Percentiles rank a stretch among this genome's conserved stretches.
Evolutionary conservation across 2,113 vertebrate genomes (phyloP).

Genomic region (Egretta garzetta): DNA sequence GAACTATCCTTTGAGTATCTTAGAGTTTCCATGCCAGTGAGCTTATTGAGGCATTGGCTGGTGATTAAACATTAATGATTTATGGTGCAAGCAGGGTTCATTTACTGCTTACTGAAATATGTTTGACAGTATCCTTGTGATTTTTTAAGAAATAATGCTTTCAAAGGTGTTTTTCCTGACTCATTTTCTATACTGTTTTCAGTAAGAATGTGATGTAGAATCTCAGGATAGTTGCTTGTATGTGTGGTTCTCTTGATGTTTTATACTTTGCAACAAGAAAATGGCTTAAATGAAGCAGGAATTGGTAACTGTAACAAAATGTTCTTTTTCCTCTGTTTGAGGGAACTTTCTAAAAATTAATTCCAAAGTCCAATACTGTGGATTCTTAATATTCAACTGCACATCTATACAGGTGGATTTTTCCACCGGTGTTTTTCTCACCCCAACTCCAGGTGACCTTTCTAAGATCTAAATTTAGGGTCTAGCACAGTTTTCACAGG

Average conservation of each 20-base stretch:
- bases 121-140: constrained; percentile 68
- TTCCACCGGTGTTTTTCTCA: not conserved
- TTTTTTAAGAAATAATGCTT: constrained; percentile 52
- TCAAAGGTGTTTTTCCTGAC: constrained; percentile 28
- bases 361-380: not conserved
- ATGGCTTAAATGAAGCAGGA: not conserved
- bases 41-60: constrained; percentile 80
- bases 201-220: not conserved
- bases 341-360: not conserved
- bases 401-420: not conserved
- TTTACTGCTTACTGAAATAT: constrained; percentile 81
- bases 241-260: not conserved
- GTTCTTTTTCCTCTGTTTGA: not conserved
- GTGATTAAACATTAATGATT: constrained; percentile 87
- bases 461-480: not conserved
- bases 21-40: constrained; percentile 79
- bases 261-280: not conserved
- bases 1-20: constrained; percentile 82
- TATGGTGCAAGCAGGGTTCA: constrained; percentile 80
- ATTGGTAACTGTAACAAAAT: not conserved
- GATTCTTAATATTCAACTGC: not conserved
- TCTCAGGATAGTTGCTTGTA: not conserved
- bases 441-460: not conserved
- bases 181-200: constrained; percentile 37
- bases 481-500: not conserved